Base-by-base conservation (phyloP, 2,888 invertebrate species). In the Psylliodes chrysocephalus region DNA sequence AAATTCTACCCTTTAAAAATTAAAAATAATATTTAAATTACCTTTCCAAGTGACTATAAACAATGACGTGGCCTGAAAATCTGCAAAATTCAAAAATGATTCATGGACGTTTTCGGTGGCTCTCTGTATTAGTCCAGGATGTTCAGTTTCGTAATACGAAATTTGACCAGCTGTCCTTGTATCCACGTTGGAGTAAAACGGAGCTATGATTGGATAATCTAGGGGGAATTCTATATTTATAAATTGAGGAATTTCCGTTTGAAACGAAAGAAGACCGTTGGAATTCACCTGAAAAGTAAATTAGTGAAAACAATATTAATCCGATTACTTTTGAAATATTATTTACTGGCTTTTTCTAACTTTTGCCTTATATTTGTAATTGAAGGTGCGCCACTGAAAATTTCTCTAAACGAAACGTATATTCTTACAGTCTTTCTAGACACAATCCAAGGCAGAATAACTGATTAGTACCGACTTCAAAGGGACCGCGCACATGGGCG, bases 121-220 rank as follows among this genome's bases (percentile, higher is more conserved):
- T 80, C 90, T 87, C 54, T 85, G 77, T 22, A 92, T 77, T n/a
- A 89, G 79, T 40, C 85, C 85, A 0, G 85, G 82, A 67, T 89
- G 86, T 66, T 87, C 82, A 0, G 90, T 89, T 79, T 91, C 89
- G 68, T 88, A 86, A 78, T 91, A 93, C 73, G 89, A 91, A 67
- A 96, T 88, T 3, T 85, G 83, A 8, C 96, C 95, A 0, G 88
- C 84, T 7, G 83, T 84, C 0, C 90, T 86, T 0, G 91, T 94
- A 79, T 98, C 97, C 2, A 97, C 88, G 81, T 98, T 96, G 0
- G 94, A 89, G 81, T 97, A 95, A 73, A 96, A 91, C 0, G 94
- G 93, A 0, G 96, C 94, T 73, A 98, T 93, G 1, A 93, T 88
- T 0, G 96, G 92, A 80, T 94, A 94, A 68, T 92, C 94, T 73